phyloP scores from a whole-genome alignment of 2,888 invertebrate genomes.

The Callinectes sapidus region DNA sequence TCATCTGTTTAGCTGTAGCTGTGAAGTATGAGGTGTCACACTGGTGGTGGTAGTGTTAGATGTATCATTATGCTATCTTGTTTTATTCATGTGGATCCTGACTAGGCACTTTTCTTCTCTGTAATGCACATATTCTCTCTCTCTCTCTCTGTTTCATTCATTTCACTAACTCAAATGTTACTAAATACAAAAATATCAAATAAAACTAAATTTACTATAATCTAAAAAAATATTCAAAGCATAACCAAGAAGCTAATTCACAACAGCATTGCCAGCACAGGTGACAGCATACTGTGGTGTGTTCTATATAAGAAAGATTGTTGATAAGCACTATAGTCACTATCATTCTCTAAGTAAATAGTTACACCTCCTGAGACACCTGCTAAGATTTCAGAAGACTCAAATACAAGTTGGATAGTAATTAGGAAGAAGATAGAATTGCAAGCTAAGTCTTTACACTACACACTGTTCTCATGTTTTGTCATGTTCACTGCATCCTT shows the following conservation, averaged over 20 bases:
- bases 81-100: background rate
- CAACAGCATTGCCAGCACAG: background rate
- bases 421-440: background rate
- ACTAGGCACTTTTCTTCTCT: background rate
- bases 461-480: background rate
- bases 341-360: background rate
- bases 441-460: background rate
- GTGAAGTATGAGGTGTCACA: background rate
- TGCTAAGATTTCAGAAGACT: background rate
- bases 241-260: background rate
- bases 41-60: background rate
- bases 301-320: background rate
- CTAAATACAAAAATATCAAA: background rate
- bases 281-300: background rate
- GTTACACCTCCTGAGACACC: background rate
- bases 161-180: background rate
- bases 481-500: background rate
- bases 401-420: background rate
- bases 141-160: background rate
- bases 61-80: background rate
- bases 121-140: background rate
- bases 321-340: background rate
- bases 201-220: background rate
- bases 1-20: background rate
- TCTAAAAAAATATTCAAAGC: background rate